Percentiles rank a stretch among this genome's conserved stretches.
phyloP scores from a whole-genome alignment of 2,888 invertebrate species.

The Acanthosepion esculentum region DNA sequence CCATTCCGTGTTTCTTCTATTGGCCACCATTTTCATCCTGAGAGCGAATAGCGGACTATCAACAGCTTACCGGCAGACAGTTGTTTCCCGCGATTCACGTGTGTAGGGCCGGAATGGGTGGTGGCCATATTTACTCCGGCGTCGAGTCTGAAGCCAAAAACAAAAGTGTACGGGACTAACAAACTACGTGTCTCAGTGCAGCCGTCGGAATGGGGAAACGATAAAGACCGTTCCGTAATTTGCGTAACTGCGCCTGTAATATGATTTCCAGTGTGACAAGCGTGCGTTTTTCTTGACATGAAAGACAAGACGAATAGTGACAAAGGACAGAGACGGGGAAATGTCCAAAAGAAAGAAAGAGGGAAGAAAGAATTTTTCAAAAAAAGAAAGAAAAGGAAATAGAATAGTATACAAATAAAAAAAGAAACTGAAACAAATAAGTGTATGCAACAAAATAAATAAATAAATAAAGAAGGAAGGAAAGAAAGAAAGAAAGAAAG shows the following conservation, averaged over 20 bases:
- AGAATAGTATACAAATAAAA: background rate
- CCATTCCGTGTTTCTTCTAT: background rate
- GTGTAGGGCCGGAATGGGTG: background rate
- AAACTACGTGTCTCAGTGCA: background rate
- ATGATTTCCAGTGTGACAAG: background rate
- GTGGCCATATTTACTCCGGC: background rate
- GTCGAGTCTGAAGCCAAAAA: background rate
- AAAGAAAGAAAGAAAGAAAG: no score
- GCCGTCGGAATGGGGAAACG: background rate
- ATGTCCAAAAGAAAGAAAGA: background rate
- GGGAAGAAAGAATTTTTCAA: accelerated
- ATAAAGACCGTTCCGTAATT: background rate
- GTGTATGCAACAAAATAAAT: background rate
- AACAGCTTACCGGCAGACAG: background rate
- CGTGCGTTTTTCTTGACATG: background rate
- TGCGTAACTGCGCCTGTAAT: background rate
- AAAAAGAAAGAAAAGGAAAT: background rate
- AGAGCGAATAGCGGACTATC: background rate
- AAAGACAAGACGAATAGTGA: background rate
- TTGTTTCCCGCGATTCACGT: background rate
- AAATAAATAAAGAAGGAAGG: no score
- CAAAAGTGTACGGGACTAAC: no score
- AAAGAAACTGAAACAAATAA: background rate
- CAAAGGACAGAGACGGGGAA: no score
- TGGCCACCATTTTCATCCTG: background rate